Conservation (phyloP, 2,888 invertebrate species). For the Odontocerum albicorne region DNA sequence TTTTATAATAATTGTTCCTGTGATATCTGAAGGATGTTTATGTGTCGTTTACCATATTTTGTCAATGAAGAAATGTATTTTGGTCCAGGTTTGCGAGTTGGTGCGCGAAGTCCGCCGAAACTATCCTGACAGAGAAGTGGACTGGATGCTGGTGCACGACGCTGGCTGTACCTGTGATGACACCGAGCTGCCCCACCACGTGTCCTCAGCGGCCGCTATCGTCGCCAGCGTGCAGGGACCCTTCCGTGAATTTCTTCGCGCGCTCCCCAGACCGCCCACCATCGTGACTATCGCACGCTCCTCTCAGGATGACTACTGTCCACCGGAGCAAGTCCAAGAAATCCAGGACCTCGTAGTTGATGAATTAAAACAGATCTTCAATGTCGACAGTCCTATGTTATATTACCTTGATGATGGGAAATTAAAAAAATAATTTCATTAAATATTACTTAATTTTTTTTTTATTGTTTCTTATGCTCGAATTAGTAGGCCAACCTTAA, state of each 20-base stretch:
- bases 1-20: too few relatives aligned
- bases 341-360: constrained; percentile 72
- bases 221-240: constrained; percentile 59
- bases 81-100: constrained; percentile 51
- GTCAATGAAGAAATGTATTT: neutral
- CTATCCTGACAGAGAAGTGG: constrained; percentile 65
- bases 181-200: constrained; percentile 82
- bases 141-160: constrained; percentile 81
- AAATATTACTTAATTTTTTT: too few relatives aligned
- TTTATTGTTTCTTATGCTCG: too few relatives aligned
- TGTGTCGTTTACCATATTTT: neutral
- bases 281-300: constrained; percentile 81
- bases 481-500: too few relatives aligned
- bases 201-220: constrained; percentile 70
- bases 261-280: constrained; percentile 64
- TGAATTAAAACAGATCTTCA: constrained; percentile 57
- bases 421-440: too few relatives aligned
- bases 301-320: constrained; percentile 88
- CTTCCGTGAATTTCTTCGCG: constrained; percentile 61
- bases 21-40: too few relatives aligned
- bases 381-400: constrained; percentile 52
- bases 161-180: constrained; percentile 89
- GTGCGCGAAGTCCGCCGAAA: constrained; percentile 54
- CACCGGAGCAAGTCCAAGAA: constrained; percentile 75
- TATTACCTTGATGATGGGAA: too few relatives aligned